A percentile compares a stretch with the other conserved stretches of the same genome.
phyloP scores from a whole-genome alignment of 92 coral and sea anemone genomes.

The Parazoanthus atlanticus region DNA sequence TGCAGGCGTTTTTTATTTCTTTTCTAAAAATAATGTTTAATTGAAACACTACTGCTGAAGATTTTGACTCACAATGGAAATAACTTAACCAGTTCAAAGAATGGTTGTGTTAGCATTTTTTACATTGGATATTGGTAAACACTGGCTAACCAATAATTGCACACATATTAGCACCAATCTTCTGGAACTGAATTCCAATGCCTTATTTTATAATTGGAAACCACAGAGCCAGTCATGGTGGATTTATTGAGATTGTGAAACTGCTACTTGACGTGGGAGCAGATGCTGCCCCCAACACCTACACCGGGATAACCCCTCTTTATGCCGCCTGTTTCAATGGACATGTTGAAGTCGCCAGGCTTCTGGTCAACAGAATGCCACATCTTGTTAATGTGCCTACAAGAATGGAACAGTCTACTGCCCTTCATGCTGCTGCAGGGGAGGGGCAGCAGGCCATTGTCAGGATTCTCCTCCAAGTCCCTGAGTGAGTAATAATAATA shows the following conservation, averaged over 20 bases:
- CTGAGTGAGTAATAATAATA: conserved; percentile 66
- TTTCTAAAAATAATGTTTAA: no score
- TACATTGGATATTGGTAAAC: no score
- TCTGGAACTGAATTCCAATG: background rate
- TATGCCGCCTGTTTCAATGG: conserved; percentile 83
- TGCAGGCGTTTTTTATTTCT: no score
- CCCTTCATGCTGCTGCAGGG: conserved; percentile 92
- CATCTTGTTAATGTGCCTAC: conserved; percentile 67
- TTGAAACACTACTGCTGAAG: no score
- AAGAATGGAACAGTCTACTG: conserved; percentile 78
- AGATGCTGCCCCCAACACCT: conserved; percentile 75
- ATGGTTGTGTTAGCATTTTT: no score
- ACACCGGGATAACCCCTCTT: conserved; percentile 93
- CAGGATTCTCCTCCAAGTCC: conserved; percentile 76
- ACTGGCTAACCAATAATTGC: no score
- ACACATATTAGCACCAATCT: no score
- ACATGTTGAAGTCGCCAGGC: conserved; percentile 75
- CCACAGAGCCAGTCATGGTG: conserved; percentile 86
- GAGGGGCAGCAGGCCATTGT: conserved; percentile 77
- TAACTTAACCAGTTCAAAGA: no score
- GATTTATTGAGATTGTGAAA: conserved; percentile 77
- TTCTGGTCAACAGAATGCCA: conserved; percentile 78
- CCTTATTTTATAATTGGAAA: background rate
- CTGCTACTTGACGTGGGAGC: conserved; percentile 82
- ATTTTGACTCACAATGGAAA: no score